Evolutionary conservation across 2,888 invertebrate genomes (phyloP).

Genomic region (Chymomyza amoena): DNA sequence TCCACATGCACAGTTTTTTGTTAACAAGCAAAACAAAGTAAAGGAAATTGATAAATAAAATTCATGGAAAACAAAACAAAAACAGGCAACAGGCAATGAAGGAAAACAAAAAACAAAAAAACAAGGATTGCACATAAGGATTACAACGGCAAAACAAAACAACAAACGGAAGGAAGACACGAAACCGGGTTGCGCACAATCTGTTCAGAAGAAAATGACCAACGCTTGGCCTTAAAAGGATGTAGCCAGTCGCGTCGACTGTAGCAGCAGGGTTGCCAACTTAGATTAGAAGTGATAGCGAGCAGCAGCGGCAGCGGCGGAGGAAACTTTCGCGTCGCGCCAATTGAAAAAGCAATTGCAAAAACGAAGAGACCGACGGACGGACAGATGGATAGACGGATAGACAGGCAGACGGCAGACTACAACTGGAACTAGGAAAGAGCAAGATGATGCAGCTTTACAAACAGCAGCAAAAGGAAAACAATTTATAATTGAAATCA

Average conservation of each 20-base stretch:
- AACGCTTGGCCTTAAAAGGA: neutral
- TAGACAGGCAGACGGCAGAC: slow-evolving; percentile 1
- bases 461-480: slow-evolving; percentile 20
- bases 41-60: slow-evolving; percentile 45
- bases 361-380: slow-evolving; percentile 19
- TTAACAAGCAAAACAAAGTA: neutral
- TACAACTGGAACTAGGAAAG: neutral
- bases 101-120: slow-evolving; percentile 29
- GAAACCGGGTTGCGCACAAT: neutral
- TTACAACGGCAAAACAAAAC: slow-evolving; percentile 16
- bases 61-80: slow-evolving; percentile 32
- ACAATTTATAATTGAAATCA: slow-evolving; percentile 69
- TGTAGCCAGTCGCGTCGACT: neutral
- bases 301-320: slow-evolving; percentile 25
- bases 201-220: neutral
- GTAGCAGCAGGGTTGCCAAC: slow-evolving; percentile 54
- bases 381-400: too few species aligned
- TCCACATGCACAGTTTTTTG: neutral
- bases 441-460: neutral
- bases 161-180: neutral
- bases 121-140: slow-evolving; percentile 30
- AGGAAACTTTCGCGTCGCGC: slow-evolving; percentile 36
- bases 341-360: slow-evolving; percentile 64
- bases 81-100: slow-evolving; percentile 15
- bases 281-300: slow-evolving; percentile 61